Percentiles rank a stretch among this genome's conserved stretches.
These are phyloP conservation scores for Altica lythri DNA, from an alignment of 2,888 invertebrate genomes.

Conservation along the genomic window DNA sequence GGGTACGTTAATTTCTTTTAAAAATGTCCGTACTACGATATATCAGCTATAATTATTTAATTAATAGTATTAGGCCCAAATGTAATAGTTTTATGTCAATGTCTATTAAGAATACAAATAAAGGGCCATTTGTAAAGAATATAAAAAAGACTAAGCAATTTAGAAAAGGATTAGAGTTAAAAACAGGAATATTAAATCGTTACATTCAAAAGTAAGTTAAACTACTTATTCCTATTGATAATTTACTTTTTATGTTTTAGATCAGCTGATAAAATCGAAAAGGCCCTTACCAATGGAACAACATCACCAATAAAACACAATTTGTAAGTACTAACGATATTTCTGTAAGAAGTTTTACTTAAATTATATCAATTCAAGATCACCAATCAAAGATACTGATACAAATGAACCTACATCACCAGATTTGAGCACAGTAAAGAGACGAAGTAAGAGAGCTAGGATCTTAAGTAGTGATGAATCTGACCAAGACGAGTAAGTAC, in stretches of 20 bases:
- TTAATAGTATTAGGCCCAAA: constrained; percentile 10
- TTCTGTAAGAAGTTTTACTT: too few relatives aligned
- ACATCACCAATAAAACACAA: too few relatives aligned
- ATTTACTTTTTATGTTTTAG: constrained; percentile 9
- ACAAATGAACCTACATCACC: constrained; percentile 1
- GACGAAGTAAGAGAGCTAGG: constrained; percentile 29
- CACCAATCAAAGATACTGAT: neutral
- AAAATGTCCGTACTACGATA: constrained; percentile 20
- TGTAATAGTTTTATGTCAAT: neutral
- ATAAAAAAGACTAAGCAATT: too few relatives aligned
- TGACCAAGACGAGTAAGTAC: constrained; percentile 35
- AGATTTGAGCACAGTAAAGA: constrained; percentile 10
- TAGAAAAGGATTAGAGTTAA: too few relatives aligned
- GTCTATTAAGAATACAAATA: too few relatives aligned
- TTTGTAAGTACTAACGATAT: too few relatives aligned
- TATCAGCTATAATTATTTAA: constrained; percentile 5
- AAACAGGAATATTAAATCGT: neutral
- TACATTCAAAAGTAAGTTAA: constrained; percentile 2
- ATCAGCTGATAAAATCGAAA: neutral
- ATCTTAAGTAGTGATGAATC: constrained; percentile 39
- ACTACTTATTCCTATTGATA: constrained; percentile 1
- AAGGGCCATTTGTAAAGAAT: too few relatives aligned
- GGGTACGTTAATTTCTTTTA: constrained; percentile 30
- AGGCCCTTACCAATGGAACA: neutral
- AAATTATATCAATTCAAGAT: too few relatives aligned